phyloP scores from a whole-genome alignment of 35 echinoderm and acorn worm genomes.

The Nesometra sesokonis region DNA sequence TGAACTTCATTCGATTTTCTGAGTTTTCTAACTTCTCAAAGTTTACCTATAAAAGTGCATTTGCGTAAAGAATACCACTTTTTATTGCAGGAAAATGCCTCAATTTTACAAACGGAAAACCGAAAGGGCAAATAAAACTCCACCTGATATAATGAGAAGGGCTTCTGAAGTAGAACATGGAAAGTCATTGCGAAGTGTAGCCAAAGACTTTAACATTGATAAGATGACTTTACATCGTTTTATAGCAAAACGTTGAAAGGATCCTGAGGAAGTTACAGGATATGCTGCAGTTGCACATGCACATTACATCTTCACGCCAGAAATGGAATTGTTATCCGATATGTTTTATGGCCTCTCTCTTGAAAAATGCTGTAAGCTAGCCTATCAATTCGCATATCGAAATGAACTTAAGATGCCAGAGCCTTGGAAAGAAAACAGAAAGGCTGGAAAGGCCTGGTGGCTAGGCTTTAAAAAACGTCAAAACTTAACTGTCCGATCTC shows the following conservation, averaged over 20 bases:
- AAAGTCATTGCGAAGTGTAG: slow-evolving; percentile 19
- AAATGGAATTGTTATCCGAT: slow-evolving; percentile 19
- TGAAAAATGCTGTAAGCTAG: slow-evolving; percentile 22
- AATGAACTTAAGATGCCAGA: slow-evolving; percentile 22
- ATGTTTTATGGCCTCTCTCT: slow-evolving; percentile 22
- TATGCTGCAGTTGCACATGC: slow-evolving; percentile 2
- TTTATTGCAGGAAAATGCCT: too few species aligned
- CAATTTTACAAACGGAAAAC: slow-evolving; percentile 46
- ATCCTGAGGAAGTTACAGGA: slow-evolving; percentile 11
- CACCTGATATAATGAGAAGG: not conserved
- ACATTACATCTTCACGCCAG: slow-evolving; percentile 21
- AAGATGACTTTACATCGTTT: slow-evolving; percentile 28
- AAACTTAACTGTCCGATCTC: slow-evolving; percentile 13
- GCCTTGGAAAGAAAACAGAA: slow-evolving; percentile 15
- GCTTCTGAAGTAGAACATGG: slow-evolving; percentile 8
- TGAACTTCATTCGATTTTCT: too few species aligned
- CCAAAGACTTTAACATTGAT: slow-evolving; percentile 18
- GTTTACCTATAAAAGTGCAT: too few species aligned
- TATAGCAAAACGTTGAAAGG: slow-evolving; percentile 15
- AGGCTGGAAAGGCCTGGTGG: slow-evolving; percentile 28
- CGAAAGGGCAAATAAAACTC: slow-evolving; percentile 11
- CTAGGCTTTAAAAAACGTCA: slow-evolving; percentile 34
- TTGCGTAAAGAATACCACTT: too few species aligned
- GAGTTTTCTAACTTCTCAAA: too few species aligned
- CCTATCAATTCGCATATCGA: slow-evolving; percentile 17